phyloP scores from a whole-genome alignment of 2,113 vertebrate genomes.

The Thamnaconus septentrionalis region DNA sequence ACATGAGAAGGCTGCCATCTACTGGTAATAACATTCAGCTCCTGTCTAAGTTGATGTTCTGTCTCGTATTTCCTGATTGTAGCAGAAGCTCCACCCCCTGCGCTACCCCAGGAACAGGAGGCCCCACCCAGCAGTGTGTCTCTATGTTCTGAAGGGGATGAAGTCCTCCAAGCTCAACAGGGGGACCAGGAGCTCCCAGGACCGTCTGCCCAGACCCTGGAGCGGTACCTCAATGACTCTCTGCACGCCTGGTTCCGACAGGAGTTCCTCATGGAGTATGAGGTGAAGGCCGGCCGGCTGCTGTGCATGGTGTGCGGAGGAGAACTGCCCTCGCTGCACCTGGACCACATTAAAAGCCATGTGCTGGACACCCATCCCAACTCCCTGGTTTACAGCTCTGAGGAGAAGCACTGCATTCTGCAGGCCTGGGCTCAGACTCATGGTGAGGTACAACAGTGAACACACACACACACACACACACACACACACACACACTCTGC shows the following conservation, averaged over 20 bases:
- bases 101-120: constrained; percentile 37
- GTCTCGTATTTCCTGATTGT: background rate
- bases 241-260: constrained; percentile 89
- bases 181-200: constrained; percentile 43
- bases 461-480: background rate
- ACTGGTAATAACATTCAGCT: background rate
- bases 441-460: constrained; percentile 38
- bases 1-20: no score
- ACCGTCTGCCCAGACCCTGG: constrained; percentile 63
- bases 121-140: constrained; percentile 22
- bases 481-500: background rate
- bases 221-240: constrained; percentile 88
- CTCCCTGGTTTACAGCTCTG: constrained; percentile 83
- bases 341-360: constrained; percentile 88
- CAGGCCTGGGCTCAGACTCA: constrained; percentile 83
- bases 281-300: constrained; percentile 80
- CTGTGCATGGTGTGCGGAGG: constrained; percentile 88
- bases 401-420: constrained; percentile 86
- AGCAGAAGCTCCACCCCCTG: constrained; percentile 39
- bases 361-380: constrained; percentile 86
- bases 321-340: constrained; percentile 83
- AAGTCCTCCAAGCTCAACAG: constrained; percentile 22
- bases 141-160: constrained; percentile 20
- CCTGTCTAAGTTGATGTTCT: background rate
- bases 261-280: constrained; percentile 94